Evolutionary conservation across 2,888 invertebrate genomes (phyloP), one percentile per base, ranked within the genome.

Genomic region (Euphydryas editha): DNA sequence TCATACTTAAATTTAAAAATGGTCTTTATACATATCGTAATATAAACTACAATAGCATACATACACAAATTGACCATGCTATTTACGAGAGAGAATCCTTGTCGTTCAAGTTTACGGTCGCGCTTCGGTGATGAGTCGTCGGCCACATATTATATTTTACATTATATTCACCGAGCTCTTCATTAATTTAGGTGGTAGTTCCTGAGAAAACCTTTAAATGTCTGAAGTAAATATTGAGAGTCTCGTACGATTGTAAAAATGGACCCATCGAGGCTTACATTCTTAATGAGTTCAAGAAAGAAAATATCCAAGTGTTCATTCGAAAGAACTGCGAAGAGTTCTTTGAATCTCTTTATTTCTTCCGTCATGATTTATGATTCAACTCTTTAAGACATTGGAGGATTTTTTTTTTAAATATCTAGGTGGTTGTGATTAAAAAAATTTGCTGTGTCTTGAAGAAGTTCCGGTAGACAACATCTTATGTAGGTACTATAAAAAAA

Each of bases 161-260:
- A 75, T 78, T 81, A 78, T 81, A 82, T 80, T 81, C 77, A 75
- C 73, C 77, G 73, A 68, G 69, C 78, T 80, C 79, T 83, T 85
- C 81, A 88, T 89, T 89, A 87, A 88, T 88, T 88, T 88, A 88
- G 83, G 81, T 78, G 83, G 84, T 81, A 76, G 78, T 82, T 88
- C 81, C 75, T 72, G 76, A 81, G 83, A 88, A 88, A 84, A 76
- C 78, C 76, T 81, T 82, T 81, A 85, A 82, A 80, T 72, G 78
- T 69, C 63, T 42, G 63, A 44, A 59, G 56, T 44, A 54, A 55
- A 21, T 56, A 62, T 56, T 62, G 62, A 61, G 68, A 68, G 64
- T 55, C 59, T 47, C 42, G 59, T 18, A 47, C 51, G 66, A 62
- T 58, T 65, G 62, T 65, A 71, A 67, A 64, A 71, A 71, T 67